Evolutionary conservation across 2,888 invertebrate species (phyloP).

Genomic region (Argyra leucocephala): DNA sequence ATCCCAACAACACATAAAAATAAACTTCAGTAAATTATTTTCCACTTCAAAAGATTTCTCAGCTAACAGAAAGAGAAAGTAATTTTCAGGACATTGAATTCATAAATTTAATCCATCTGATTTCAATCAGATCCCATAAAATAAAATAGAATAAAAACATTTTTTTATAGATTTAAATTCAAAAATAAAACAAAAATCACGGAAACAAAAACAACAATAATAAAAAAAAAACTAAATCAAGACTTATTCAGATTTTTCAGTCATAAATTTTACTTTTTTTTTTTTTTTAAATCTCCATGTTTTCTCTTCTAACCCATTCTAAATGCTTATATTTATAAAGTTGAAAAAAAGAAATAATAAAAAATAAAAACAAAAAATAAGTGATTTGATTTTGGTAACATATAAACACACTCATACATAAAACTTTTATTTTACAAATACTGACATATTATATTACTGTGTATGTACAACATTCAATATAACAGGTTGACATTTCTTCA

Average conservation of each 20-base stretch:
- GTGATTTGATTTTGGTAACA: background rate
- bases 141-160: background rate
- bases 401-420: background rate
- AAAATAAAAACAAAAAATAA: background rate
- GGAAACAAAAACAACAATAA: too few relatives aligned
- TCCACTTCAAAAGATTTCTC: slow-evolving; percentile 2
- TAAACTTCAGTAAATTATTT: background rate
- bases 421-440: too few relatives aligned
- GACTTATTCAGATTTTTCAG: background rate
- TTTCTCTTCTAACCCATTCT: too few relatives aligned
- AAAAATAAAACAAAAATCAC: too few relatives aligned
- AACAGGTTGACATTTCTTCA: background rate
- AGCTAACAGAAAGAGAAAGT: background rate
- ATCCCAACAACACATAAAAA: too few relatives aligned
- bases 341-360: too few relatives aligned
- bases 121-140: background rate
- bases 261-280: slow-evolving; percentile 2
- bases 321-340: too few relatives aligned
- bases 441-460: too few relatives aligned
- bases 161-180: background rate
- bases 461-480: too few relatives aligned
- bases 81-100: slow-evolving; percentile 6
- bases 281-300: background rate
- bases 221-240: too few relatives aligned
- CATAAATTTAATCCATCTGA: background rate